A percentile compares a stretch with the other conserved stretches of the same genome.
phyloP scores from a whole-genome alignment of 2,113 vertebrate species.

The Hemicordylus capensis region DNA sequence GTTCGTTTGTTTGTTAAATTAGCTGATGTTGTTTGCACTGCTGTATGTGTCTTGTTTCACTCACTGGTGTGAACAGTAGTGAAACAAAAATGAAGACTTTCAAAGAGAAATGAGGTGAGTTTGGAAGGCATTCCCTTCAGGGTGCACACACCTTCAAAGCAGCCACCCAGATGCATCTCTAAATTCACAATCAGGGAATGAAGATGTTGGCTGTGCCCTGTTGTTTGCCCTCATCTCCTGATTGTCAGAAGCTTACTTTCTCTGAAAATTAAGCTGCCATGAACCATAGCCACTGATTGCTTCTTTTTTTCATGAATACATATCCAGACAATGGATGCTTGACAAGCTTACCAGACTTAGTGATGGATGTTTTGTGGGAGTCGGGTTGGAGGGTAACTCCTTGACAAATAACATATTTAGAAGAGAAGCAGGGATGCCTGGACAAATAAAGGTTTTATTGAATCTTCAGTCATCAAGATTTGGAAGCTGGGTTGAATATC shows the following conservation, averaged over 20 bases:
- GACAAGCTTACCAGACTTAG: too few species aligned
- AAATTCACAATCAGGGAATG: background rate
- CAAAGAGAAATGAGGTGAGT: background rate
- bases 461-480: background rate
- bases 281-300: background rate
- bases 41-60: too few species aligned
- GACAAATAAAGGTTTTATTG: background rate
- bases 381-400: too few species aligned
- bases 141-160: background rate
- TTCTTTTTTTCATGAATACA: background rate
- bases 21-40: too few species aligned
- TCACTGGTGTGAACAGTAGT: background rate
- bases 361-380: too few species aligned
- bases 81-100: background rate
- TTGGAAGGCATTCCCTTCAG: background rate
- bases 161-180: background rate
- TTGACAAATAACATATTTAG: too few species aligned
- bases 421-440: too few species aligned
- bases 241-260: too few species aligned
- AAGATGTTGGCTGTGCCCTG: background rate
- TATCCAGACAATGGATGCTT: too few species aligned
- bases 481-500: too few species aligned
- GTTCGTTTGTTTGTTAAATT: too few species aligned
- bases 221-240: background rate
- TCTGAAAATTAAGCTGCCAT: background rate